phyloP scores from a whole-genome alignment of 2,113 vertebrate species.

The Actenoides lindsayi region DNA sequence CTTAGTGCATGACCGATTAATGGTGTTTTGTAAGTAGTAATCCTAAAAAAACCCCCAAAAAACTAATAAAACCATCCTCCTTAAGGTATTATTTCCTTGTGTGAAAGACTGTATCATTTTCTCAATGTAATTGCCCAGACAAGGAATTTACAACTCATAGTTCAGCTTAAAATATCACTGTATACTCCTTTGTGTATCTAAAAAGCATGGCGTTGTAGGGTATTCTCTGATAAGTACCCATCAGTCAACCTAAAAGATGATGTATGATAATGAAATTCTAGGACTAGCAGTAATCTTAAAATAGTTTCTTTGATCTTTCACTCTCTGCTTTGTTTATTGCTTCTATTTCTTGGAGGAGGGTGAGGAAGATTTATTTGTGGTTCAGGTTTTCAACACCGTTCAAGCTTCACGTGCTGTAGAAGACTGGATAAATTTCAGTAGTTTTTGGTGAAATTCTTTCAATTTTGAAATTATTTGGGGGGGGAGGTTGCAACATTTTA shows the following conservation, averaged over 20 bases:
- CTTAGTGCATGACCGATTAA: constrained; percentile 36
- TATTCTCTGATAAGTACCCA: neutral
- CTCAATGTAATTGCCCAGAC: neutral
- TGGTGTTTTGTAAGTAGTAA: constrained; percentile 52
- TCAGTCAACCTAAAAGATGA: neutral
- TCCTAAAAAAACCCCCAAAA: neutral
- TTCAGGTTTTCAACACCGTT: neutral
- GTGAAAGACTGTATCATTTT: neutral
- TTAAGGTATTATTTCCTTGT: constrained; percentile 32
- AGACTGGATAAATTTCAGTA: neutral
- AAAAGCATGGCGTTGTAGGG: neutral
- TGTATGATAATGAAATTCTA: neutral
- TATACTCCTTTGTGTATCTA: neutral
- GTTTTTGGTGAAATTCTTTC: neutral
- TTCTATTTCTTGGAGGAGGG: neutral
- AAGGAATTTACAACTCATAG: neutral
- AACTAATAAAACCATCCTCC: neutral
- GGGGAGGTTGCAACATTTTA: too few relatives aligned
- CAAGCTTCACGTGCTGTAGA: neutral
- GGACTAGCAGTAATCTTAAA: neutral
- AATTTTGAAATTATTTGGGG: neutral
- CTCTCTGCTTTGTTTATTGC: neutral
- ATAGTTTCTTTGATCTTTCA: neutral
- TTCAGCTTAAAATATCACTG: neutral
- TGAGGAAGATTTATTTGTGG: neutral